Percentiles rank a stretch among this genome's conserved stretches.
These are phyloP conservation scores for Podocnemis expansa DNA, from an alignment of 2,113 vertebrate species.

Conservation along the genomic window DNA sequence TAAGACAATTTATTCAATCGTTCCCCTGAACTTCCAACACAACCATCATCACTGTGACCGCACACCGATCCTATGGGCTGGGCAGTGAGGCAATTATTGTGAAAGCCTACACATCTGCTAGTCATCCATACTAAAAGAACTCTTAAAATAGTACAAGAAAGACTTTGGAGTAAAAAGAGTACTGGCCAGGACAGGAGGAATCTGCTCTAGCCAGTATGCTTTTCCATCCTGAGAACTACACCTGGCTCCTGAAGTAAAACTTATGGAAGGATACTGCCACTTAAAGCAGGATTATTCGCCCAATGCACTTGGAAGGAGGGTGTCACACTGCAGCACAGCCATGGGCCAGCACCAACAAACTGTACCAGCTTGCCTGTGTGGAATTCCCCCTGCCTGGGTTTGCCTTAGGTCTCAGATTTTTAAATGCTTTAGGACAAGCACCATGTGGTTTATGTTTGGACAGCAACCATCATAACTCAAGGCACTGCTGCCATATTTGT, in stretches of 20 bases:
- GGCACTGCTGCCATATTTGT: neutral
- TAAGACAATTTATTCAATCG: neutral
- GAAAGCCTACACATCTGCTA: constrained; percentile 10
- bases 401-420: neutral
- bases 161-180: neutral
- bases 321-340: rapidly evolving
- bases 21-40: neutral
- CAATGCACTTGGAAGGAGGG: neutral
- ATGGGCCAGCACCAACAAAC: neutral
- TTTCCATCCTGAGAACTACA: rapidly evolving
- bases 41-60: neutral
- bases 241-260: neutral
- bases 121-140: neutral
- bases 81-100: neutral
- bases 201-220: rapidly evolving
- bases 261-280: neutral
- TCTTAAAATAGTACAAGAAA: neutral
- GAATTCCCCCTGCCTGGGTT: neutral
- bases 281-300: rapidly evolving
- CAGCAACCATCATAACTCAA: neutral
- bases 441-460: neutral
- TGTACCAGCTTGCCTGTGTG: neutral
- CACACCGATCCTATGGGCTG: neutral
- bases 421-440: neutral
- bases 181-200: neutral